Percentiles rank a stretch among this genome's conserved stretches.
These are phyloP conservation scores for Sorex maritimensis DNA, from an alignment of 2,797 vertebrate genomes.

Conservation along the genomic window DNA sequence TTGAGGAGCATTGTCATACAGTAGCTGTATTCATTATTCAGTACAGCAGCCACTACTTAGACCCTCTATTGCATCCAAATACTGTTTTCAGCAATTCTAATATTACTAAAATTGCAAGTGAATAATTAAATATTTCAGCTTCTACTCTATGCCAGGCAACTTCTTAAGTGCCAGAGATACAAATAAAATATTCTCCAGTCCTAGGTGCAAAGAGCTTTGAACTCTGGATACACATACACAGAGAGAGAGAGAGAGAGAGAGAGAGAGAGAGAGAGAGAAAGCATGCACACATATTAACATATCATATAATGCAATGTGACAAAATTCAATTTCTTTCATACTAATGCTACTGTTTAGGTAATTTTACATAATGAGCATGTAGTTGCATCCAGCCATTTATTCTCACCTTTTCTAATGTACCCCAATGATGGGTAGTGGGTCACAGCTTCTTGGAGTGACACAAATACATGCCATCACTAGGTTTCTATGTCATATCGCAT, in stretches of 20 bases:
- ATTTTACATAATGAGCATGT: neutral
- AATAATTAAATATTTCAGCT: neutral
- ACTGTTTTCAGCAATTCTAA: neutral
- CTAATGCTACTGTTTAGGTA: neutral
- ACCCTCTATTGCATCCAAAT: neutral
- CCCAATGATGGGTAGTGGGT: too few species aligned
- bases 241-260: too few species aligned
- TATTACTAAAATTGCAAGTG: neutral
- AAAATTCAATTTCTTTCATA: neutral
- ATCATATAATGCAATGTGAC: neutral
- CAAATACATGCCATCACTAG: neutral
- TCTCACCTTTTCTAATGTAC: neutral
- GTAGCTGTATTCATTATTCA: neutral
- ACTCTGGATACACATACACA: neutral
- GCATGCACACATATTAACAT: too few species aligned
- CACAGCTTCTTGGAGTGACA: neutral
- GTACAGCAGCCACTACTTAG: neutral
- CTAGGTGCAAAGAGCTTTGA: neutral
- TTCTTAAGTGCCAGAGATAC: neutral
- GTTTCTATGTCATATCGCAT: neutral
- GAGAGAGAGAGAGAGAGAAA: too few species aligned
- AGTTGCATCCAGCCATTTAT: neutral
- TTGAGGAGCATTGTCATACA: neutral
- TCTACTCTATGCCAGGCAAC: neutral
- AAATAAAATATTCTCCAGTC: neutral